These are phyloP conservation scores for Antheraea mylitta DNA, from an alignment of 1,140 invertebrate genomes.

Conservation along the genomic window DNA sequence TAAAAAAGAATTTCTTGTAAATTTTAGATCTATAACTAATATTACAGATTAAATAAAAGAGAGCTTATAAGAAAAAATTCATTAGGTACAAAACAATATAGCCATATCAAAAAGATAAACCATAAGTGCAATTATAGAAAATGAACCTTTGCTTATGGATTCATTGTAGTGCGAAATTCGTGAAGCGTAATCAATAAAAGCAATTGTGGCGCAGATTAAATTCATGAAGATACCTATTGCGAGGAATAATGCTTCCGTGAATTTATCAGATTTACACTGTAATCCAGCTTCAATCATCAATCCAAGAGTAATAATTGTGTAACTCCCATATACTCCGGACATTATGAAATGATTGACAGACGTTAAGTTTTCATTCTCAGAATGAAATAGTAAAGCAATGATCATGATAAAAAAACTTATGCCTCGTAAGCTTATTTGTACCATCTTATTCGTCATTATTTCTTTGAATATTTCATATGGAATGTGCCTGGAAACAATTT, in stretches of 20 bases:
- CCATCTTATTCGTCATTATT: conserved; percentile 27
- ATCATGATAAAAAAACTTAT: conserved; percentile 35
- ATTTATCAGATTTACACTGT: conserved; percentile 32
- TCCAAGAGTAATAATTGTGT: conserved; percentile 40
- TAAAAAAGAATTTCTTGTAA: no score
- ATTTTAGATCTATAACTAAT: no score
- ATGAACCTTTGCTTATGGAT: conserved; percentile 38
- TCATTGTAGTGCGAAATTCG: conserved; percentile 17
- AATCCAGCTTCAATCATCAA: conserved; percentile 47
- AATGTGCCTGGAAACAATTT: no score
- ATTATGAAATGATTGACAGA: conserved; percentile 40
- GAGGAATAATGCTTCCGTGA: conserved; percentile 38
- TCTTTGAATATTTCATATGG: no score
- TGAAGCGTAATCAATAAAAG: conserved; percentile 37
- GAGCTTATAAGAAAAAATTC: no score
- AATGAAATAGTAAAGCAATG: conserved; percentile 40
- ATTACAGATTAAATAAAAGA: no score
- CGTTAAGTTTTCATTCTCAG: conserved; percentile 37
- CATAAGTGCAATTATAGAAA: conserved; percentile 34
- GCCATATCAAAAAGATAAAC: conserved; percentile 38
- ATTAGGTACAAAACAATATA: conserved; percentile 10
- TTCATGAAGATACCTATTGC: conserved; percentile 34
- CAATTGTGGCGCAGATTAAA: conserved; percentile 29
- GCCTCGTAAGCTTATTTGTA: conserved; percentile 49
- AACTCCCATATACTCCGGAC: conserved; percentile 49